Base-by-base conservation (phyloP, 92 coral and sea anemone genomes). In the Zoanthus gigantus region DNA sequence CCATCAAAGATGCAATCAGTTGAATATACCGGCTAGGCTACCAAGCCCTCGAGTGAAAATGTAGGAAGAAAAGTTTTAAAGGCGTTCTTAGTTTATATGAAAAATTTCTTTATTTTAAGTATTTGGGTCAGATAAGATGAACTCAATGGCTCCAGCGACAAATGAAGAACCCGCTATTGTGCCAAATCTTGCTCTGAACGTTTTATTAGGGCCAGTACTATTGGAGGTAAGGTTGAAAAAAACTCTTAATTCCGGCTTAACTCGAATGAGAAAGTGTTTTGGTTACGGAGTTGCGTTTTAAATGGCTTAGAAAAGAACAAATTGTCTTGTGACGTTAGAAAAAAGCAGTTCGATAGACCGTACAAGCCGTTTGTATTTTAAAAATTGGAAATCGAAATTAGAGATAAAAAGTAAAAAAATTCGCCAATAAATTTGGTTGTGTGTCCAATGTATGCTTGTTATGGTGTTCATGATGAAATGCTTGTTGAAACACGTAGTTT, bases 121-220 rank as follows among this genome's bases (percentile, higher is more conserved):
- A 46, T 66, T 81, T 81, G 52, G 58, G 85, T 23, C 65, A 56
- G 85, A 74, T 85, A 86, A 86, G 78, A 77, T 77, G 77, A 86
- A 56, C 54, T 83, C 90, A 71, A 90, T 90, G 92, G 92, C 92
- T 52, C 85, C 85, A 58, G 82, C 92, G n/a, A 88, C 83, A 71
- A 78, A 77, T 37, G 98, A 93, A 50, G 99, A 97, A 82, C 94
- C 97, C 50, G 90, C 97, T 37, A 92, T 94, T 17, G 95, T 97
- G 57, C 98, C 99, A 16, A 97, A 97, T 81, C 88, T 97, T 87
- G 99, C 99, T 32, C 87, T 97, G 52, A 94, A 94, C 83, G 93
- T 95, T 6, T 82, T 97, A 23, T 37, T 97, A 7, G 94, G 94
- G 31, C 99, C 99, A 18, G 98, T 94, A 1, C 86, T 97, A 5